phyloP scores from a whole-genome alignment of 1,140 invertebrate genomes.

The Leptinotarsa lineolata region DNA sequence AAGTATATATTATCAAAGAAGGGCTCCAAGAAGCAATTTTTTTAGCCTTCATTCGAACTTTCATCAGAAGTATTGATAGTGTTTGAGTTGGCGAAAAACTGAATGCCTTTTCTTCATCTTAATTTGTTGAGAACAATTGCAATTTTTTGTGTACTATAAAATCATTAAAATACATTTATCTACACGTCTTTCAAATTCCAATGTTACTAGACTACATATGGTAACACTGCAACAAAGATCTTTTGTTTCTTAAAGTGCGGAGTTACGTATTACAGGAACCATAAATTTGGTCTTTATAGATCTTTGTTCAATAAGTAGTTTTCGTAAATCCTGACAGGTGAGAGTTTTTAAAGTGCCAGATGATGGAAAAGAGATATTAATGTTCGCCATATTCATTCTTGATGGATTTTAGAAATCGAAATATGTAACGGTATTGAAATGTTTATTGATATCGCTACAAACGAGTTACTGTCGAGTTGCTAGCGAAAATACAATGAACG shows the following conservation, averaged over 20 bases:
- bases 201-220: too few species aligned
- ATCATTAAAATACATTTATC: too few species aligned
- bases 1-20: too few species aligned
- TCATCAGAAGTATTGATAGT: too few species aligned
- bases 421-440: not conserved
- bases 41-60: too few species aligned
- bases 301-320: not conserved
- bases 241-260: not conserved
- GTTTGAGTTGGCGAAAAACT: too few species aligned
- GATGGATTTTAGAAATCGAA: not conserved
- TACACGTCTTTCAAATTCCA: too few species aligned
- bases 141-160: too few species aligned
- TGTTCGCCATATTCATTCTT: not conserved
- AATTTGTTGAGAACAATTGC: too few species aligned
- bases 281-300: not conserved
- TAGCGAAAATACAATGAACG: not conserved
- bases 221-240: not conserved
- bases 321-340: not conserved
- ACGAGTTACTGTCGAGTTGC: not conserved
- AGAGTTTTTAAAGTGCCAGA: not conserved
- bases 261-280: slow-evolving; percentile 2
- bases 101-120: too few species aligned
- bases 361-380: not conserved
- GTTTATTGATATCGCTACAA: not conserved
- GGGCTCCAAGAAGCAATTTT: too few species aligned